Evolutionary conservation across 1,140 invertebrate species (phyloP).

Genomic region (Ectropis grisescens): DNA sequence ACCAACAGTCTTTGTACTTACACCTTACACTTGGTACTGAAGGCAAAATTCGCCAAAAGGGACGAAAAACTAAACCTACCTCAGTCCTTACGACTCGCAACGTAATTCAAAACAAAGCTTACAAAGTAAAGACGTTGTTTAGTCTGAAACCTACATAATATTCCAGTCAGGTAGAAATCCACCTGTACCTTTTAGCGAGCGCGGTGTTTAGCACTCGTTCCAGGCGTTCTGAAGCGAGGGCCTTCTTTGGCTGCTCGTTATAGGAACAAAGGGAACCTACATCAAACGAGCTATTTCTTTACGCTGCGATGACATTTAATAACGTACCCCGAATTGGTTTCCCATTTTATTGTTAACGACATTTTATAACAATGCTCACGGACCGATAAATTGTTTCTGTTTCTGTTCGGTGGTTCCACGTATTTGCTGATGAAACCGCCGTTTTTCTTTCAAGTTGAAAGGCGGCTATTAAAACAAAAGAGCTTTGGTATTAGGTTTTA

Average conservation of each 20-base stretch:
- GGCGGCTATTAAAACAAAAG: not conserved
- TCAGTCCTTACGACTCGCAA: too few species aligned
- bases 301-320: slow-evolving; percentile 34
- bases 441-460: not conserved
- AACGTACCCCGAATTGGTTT: slow-evolving; percentile 15
- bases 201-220: slow-evolving; percentile 36
- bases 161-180: slow-evolving; percentile 1
- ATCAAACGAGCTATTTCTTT: slow-evolving; percentile 43
- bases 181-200: slow-evolving; percentile 10
- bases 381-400: slow-evolving; percentile 6
- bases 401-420: not conserved
- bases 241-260: slow-evolving; percentile 31
- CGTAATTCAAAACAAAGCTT: too few species aligned
- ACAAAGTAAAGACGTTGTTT: too few species aligned
- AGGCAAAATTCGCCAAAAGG: too few species aligned
- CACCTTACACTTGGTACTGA: too few species aligned
- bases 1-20: too few species aligned
- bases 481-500: too few species aligned
- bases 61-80: too few species aligned
- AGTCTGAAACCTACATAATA: too few species aligned
- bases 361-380: slow-evolving; percentile 12
- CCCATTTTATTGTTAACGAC: slow-evolving; percentile 14
- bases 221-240: slow-evolving; percentile 15
- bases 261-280: slow-evolving; percentile 34
- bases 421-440: not conserved